These are phyloP conservation scores for Bufotes viridis DNA, from an alignment of 2,797 vertebrate genomes.

Conservation along the genomic window DNA sequence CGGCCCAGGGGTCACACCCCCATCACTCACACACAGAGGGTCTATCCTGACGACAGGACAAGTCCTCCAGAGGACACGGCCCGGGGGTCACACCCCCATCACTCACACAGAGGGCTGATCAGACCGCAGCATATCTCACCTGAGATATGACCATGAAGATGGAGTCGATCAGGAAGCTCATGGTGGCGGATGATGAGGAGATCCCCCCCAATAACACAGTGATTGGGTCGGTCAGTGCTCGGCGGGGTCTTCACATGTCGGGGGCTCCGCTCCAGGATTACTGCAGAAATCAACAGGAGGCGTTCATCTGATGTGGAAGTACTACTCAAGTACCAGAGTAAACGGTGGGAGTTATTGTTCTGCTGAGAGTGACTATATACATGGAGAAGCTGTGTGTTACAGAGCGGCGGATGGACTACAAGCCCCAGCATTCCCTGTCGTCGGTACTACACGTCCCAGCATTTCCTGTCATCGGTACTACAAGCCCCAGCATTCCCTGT, in stretches of 20 bases:
- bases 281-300: not conserved
- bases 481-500: not conserved
- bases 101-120: not conserved
- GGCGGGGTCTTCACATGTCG: not conserved
- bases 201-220: not conserved
- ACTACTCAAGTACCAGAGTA: not conserved
- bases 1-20: too few species aligned
- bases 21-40: too few species aligned
- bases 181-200: constrained; percentile 64
- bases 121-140: constrained; percentile 71
- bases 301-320: not conserved
- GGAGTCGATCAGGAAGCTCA: constrained; percentile 94
- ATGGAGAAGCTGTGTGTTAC: too few species aligned
- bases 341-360: too few species aligned
- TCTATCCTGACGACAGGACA: too few species aligned
- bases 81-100: too few species aligned
- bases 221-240: not conserved
- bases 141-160: constrained; percentile 95
- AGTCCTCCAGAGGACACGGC: too few species aligned
- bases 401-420: not conserved
- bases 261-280: not conserved
- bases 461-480: not conserved
- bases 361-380: too few species aligned
- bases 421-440: not conserved
- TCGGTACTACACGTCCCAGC: not conserved